Evolutionary conservation across 2,888 invertebrate species (phyloP).

Genomic region (Bhutanitis thaidina): DNA sequence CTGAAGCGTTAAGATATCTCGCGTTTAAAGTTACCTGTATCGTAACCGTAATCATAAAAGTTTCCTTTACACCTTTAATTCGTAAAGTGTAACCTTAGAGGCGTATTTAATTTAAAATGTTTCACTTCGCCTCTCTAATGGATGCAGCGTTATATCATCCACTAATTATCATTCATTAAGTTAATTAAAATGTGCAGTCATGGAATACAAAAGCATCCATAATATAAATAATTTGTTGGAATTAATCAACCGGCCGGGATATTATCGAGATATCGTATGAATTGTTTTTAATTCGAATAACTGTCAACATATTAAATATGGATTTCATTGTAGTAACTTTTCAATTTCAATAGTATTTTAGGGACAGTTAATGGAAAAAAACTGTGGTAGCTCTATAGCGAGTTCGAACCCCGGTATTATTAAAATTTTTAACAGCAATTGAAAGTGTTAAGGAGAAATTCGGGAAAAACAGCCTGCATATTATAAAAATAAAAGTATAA

Average conservation of each 20-base stretch:
- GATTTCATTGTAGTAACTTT: no score
- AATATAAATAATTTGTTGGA: not conserved
- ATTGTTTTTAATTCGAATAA: not conserved
- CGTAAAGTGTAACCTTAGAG: constrained; percentile 13
- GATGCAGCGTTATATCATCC: constrained; percentile 4
- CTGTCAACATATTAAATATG: no score
- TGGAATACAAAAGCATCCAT: not conserved
- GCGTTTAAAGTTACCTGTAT: constrained; percentile 16
- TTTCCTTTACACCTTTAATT: constrained; percentile 17
- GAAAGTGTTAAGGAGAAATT: no score
- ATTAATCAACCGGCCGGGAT: not conserved
- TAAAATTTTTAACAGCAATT: no score
- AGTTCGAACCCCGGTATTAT: no score
- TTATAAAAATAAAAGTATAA: no score
- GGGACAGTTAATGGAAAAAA: no score
- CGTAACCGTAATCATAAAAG: constrained; percentile 18
- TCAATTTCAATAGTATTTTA: no score
- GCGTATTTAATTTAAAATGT: constrained; percentile 13
- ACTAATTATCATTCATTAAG: not conserved
- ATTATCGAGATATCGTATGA: not conserved
- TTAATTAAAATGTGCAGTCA: constrained; percentile 4
- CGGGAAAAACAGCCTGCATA: no score
- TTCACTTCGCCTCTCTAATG: constrained; percentile 9
- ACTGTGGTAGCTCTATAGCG: no score
- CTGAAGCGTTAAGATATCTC: constrained; percentile 13